Base-by-base conservation (phyloP, 2,888 invertebrate species). In the Brachylomia viminalis region DNA sequence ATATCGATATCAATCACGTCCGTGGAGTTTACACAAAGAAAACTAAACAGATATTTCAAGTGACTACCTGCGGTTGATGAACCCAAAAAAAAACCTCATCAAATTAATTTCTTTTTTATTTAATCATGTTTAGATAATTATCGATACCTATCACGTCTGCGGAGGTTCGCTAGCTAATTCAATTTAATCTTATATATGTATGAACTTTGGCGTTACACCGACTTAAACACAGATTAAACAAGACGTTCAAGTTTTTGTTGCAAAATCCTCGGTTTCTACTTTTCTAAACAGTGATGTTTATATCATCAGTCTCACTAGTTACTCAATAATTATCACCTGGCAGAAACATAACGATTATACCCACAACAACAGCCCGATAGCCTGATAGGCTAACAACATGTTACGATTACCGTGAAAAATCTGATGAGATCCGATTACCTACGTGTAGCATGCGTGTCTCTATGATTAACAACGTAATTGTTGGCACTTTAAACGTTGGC, bases 341-440 rank as follows among this genome's bases (percentile, higher is more conserved):
- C 6, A 33, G 52, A 66, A 71, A 71, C 13, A 54, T 33, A 38
- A 61, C 49, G 0, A 72, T 72, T 62, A 71, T 11, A 20, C 11
- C 10, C 1, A 56, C 20, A 71, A 77, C n/a, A 80, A 56, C 17
- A 66, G 23, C 23, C 6, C 27, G 52, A 33, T 70, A 52, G 15
- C 15, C 38, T 58, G 69, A 72, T 83, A 58, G 68, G 47, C 58
- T 84, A 81, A 70, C 54, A 80, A 80, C 38, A 49, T 74, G 10
- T 72, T 80, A 72, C 47, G 49, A 59, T 72, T 80, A 69, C 13
- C 64, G 62, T 71, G 66, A 62, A 70, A 56, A n/a, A 74, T 54
- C 49, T 62, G 75, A 79, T 75, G 67, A 65, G 65, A 54, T 65
- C 47, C 13, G 69, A 86, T 85, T 77, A 80, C 75, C 58, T 67